Conservation (phyloP, 2,888 invertebrate genomes). For the Platypus cylindrus region DNA sequence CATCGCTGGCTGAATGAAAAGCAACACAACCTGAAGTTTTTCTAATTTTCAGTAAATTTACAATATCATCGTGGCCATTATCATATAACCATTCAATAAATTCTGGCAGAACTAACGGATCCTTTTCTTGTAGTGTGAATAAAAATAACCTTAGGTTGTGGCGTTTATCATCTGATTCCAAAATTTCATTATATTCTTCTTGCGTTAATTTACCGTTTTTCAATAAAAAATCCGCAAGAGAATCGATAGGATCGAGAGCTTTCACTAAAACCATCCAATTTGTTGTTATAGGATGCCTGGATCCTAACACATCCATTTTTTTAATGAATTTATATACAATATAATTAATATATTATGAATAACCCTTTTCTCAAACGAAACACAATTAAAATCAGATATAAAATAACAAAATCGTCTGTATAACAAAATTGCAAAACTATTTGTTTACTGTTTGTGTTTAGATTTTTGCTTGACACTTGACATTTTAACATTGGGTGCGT, state of each 20-base stretch:
- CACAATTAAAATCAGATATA: no score
- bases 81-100: slow-evolving; percentile 17
- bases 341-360: no score
- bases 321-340: no score
- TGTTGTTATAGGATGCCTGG: slow-evolving; percentile 16
- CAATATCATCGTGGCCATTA: slow-evolving; percentile 16
- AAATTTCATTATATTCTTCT: slow-evolving; percentile 18
- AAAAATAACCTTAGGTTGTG: slow-evolving; percentile 22
- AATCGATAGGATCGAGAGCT: slow-evolving; percentile 16
- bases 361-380: no score
- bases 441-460: no score
- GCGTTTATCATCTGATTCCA: slow-evolving; percentile 17
- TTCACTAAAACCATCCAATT: slow-evolving; percentile 18
- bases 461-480: no score
- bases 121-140: slow-evolving; percentile 19
- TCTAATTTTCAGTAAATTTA: slow-evolving; percentile 9
- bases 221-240: slow-evolving; percentile 13
- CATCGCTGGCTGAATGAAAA: slow-evolving; percentile 5
- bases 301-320: no score
- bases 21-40: slow-evolving; percentile 3
- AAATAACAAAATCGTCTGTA: no score
- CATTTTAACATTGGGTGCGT: no score
- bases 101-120: slow-evolving; percentile 15
- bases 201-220: slow-evolving; percentile 17
- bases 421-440: no score